Percentiles rank a stretch among this genome's conserved stretches.
Conservation (phyloP, 2,797 vertebrate genomes). For the Poecilia gillii region DNA sequence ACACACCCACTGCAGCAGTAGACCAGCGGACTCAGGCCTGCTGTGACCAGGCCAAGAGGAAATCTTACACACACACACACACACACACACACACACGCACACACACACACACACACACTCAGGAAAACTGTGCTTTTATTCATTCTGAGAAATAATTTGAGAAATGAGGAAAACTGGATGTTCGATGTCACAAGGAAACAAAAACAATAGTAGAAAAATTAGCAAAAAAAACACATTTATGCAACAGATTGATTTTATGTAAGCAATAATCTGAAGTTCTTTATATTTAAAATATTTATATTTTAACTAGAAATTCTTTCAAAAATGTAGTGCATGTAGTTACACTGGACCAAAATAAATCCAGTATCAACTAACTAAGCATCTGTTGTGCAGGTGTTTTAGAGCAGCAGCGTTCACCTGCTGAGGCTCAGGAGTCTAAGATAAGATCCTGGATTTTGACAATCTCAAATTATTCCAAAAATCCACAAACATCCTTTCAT, state of each 20-base stretch:
- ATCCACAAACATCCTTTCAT: neutral
- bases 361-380: no score
- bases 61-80: neutral
- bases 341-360: neutral
- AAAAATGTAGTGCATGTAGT: neutral
- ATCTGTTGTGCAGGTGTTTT: neutral
- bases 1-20: neutral
- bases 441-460: neutral
- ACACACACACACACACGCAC: neutral
- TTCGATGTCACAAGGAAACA: neutral
- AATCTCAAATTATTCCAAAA: neutral
- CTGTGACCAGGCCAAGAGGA: slow-evolving; percentile 3
- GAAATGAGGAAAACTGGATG: neutral
- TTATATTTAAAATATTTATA: neutral
- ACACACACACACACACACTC: neutral
- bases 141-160: neutral
- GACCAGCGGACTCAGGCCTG: neutral
- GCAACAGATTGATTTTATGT: neutral
- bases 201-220: neutral
- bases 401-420: neutral
- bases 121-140: neutral
- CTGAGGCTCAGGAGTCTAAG: neutral
- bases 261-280: neutral
- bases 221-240: neutral
- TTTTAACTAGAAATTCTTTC: neutral